A percentile compares a stretch with the other conserved stretches of the same genome.
Evolutionary conservation across 2,113 vertebrate species (phyloP).

Genomic region (Eolophus roseicapilla): DNA sequence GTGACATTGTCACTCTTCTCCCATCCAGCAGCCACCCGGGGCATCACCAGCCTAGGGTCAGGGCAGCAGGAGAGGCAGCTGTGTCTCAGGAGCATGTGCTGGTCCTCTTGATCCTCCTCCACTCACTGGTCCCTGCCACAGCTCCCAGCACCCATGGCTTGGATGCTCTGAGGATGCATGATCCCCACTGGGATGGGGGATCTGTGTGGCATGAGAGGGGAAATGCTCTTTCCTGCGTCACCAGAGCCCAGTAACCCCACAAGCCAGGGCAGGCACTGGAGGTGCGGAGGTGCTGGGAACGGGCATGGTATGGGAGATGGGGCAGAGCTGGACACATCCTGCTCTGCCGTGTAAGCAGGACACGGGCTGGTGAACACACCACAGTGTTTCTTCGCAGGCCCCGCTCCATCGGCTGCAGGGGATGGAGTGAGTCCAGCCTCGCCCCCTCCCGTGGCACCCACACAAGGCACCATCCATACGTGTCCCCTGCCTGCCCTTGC

Average conservation of each 20-base stretch:
- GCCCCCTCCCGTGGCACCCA: accelerated
- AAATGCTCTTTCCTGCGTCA: background rate
- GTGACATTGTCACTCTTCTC: background rate
- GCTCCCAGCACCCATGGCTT: accelerated
- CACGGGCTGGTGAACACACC: background rate
- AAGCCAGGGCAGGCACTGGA: background rate
- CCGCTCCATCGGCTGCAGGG: accelerated
- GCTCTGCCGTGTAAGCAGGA: background rate
- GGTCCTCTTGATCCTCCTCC: accelerated
- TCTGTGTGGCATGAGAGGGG: accelerated
- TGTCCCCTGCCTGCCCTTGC: constrained; percentile 2
- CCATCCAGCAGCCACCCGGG: accelerated
- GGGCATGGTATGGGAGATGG: accelerated
- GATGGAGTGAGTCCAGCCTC: background rate
- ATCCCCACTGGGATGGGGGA: background rate
- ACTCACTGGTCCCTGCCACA: accelerated
- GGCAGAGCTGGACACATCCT: background rate
- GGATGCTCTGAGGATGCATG: accelerated
- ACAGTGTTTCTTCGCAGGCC: accelerated
- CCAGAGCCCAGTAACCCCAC: accelerated
- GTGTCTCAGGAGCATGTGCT: accelerated
- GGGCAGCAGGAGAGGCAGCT: background rate
- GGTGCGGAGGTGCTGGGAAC: accelerated
- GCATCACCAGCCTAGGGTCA: accelerated
- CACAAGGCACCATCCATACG: too few relatives aligned